Conservation (phyloP, 2,888 invertebrate genomes). For the Gastrophysa polygoni region DNA sequence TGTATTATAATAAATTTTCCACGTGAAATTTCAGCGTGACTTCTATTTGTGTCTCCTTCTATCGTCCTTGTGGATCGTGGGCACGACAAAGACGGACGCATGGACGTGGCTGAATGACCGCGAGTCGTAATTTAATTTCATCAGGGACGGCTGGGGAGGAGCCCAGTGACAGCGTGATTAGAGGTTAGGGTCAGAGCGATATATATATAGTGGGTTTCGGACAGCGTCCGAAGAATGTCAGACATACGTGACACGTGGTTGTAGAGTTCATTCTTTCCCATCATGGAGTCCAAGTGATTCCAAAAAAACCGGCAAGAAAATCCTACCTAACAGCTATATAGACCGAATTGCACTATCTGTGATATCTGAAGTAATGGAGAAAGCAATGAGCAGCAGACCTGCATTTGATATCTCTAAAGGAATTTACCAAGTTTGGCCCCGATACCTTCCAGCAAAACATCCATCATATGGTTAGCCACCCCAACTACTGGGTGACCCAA, state of each 20-base stretch:
- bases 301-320: too few species aligned
- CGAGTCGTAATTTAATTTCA: constrained; percentile 59
- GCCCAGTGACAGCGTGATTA: constrained; percentile 59
- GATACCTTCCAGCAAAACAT: too few species aligned
- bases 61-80: constrained; percentile 2
- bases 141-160: constrained; percentile 59
- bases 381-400: too few species aligned
- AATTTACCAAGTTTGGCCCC: too few species aligned
- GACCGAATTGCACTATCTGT: too few species aligned
- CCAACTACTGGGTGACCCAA: too few species aligned
- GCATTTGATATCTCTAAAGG: too few species aligned
- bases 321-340: too few species aligned
- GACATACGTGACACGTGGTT: constrained; percentile 47
- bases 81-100: constrained; percentile 33
- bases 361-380: too few species aligned
- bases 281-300: too few species aligned
- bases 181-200: constrained; percentile 52
- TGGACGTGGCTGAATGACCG: constrained; percentile 51
- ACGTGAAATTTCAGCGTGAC: constrained; percentile 15
- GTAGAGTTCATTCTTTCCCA: too few species aligned
- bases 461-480: too few species aligned
- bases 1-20: constrained; percentile 42
- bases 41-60: constrained; percentile 19
- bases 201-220: constrained; percentile 28
- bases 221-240: constrained; percentile 45